phyloP scores from a whole-genome alignment of 2,888 invertebrate species.

The Tribolium freemani region DNA sequence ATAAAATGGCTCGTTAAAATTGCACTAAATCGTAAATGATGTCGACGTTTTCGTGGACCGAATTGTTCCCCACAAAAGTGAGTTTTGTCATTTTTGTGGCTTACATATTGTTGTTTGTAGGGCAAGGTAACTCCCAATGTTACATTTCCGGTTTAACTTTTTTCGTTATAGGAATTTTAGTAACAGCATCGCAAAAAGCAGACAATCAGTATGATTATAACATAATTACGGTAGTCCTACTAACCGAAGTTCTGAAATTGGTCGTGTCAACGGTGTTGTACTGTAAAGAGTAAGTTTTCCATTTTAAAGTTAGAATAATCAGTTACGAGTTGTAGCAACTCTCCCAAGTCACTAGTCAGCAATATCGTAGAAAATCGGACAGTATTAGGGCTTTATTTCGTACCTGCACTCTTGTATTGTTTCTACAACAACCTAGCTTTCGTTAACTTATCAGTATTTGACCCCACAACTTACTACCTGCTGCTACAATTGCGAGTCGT shows the following conservation, averaged over 20 bases:
- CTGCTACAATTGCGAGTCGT: conserved; percentile 92
- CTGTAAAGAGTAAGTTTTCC: conserved; percentile 74
- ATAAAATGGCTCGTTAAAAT: background rate
- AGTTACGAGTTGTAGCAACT: conserved; percentile 71
- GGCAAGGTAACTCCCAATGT: conserved; percentile 81
- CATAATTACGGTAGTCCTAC: conserved; percentile 87
- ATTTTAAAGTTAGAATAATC: background rate
- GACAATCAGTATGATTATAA: conserved; percentile 89
- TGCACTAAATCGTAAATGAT: conserved; percentile 47
- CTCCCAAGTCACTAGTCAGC: conserved; percentile 70
- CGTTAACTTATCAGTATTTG: conserved; percentile 90
- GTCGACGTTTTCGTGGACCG: conserved; percentile 69
- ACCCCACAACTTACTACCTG: conserved; percentile 95
- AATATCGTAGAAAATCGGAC: conserved; percentile 74
- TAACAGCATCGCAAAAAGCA: conserved; percentile 89
- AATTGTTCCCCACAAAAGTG: conserved; percentile 87
- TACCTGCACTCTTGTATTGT: conserved; percentile 93
- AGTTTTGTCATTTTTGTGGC: conserved; percentile 85
- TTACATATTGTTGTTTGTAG: conserved; percentile 91
- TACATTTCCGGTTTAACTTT: background rate
- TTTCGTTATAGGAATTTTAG: conserved; percentile 82
- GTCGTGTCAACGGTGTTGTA: conserved; percentile 80
- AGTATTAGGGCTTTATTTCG: conserved; percentile 85
- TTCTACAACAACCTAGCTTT: conserved; percentile 96
- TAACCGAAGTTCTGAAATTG: conserved; percentile 90